Evolutionary conservation across 2,888 invertebrate species (phyloP).

Genomic region (Dasypogon diadema): DNA sequence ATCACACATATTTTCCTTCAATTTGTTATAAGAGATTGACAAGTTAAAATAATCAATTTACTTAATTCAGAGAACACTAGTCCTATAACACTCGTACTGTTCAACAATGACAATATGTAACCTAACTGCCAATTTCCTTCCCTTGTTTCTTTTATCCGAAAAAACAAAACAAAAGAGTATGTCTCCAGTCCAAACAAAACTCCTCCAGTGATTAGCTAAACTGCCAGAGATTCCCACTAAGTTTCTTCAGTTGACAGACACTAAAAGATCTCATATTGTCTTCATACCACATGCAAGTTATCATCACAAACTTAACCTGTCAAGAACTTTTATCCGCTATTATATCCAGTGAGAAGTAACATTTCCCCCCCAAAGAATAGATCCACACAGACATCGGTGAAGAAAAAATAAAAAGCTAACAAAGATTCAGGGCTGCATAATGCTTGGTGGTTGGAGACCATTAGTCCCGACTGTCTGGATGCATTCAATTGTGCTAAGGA

Average conservation of each 20-base stretch:
- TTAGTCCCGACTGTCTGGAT: conserved; percentile 38
- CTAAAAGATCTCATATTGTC: conserved; percentile 3
- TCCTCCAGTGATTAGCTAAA: background rate
- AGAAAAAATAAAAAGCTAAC: background rate
- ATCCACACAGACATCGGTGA: background rate
- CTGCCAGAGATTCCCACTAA: background rate
- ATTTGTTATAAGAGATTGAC: no score
- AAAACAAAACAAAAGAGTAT: background rate
- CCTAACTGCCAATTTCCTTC: no score
- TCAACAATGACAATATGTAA: no score
- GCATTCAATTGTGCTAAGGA: conserved; percentile 46
- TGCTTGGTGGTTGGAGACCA: conserved; percentile 3
- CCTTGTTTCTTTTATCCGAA: no score
- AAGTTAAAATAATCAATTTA: no score
- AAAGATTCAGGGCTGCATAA: conserved; percentile 9
- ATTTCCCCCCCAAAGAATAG: conserved; percentile 6
- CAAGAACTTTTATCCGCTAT: conserved; percentile 51
- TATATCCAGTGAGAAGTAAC: conserved; percentile 43
- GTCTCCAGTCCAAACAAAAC: background rate
- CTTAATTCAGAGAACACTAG: no score
- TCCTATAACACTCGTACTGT: no score
- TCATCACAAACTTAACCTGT: conserved; percentile 46
- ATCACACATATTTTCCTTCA: no score
- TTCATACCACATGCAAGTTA: conserved; percentile 31
- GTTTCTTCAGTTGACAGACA: background rate